Evolutionary conservation across 2,113 vertebrate species (phyloP).

Genomic region (Merops nubicus): DNA sequence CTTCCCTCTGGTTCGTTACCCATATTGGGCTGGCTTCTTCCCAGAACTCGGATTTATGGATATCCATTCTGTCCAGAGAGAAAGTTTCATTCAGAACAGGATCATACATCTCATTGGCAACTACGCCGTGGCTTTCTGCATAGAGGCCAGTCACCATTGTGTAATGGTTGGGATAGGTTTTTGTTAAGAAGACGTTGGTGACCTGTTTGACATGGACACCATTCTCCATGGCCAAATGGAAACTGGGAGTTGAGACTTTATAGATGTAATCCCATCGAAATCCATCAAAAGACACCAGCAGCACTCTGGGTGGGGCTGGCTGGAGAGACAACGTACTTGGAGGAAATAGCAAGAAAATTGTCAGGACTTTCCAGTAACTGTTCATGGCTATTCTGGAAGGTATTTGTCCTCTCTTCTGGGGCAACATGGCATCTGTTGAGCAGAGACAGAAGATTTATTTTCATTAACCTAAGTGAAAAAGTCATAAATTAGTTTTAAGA

Average conservation of each 20-base stretch:
- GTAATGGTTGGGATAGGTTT: conserved; percentile 92
- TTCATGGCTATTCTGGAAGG: conserved; percentile 47
- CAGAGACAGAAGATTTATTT: background rate
- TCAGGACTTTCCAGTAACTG: background rate
- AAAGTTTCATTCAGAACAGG: conserved; percentile 83
- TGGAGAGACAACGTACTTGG: background rate
- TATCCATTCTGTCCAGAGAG: conserved; percentile 81
- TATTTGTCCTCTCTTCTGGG: background rate
- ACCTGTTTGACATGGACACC: conserved; percentile 84
- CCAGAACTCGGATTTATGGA: conserved; percentile 87
- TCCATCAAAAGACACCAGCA: conserved; percentile 91
- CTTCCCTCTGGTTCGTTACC: conserved; percentile 87
- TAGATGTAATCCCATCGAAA: conserved; percentile 92
- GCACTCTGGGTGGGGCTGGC: conserved; percentile 72
- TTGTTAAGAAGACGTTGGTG: conserved; percentile 86
- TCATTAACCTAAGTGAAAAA: background rate
- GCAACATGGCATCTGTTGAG: conserved; percentile 41
- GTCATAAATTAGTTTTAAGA: background rate
- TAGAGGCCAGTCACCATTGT: conserved; percentile 90
- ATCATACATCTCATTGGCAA: conserved; percentile 93
- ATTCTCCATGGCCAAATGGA: conserved; percentile 75
- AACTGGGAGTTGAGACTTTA: conserved; percentile 82
- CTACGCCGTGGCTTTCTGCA: conserved; percentile 87
- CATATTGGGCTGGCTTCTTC: conserved; percentile 88
- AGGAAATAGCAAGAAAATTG: background rate